Conservation (phyloP, 2,888 invertebrate species). For the Ganaspis brasiliensis region DNA sequence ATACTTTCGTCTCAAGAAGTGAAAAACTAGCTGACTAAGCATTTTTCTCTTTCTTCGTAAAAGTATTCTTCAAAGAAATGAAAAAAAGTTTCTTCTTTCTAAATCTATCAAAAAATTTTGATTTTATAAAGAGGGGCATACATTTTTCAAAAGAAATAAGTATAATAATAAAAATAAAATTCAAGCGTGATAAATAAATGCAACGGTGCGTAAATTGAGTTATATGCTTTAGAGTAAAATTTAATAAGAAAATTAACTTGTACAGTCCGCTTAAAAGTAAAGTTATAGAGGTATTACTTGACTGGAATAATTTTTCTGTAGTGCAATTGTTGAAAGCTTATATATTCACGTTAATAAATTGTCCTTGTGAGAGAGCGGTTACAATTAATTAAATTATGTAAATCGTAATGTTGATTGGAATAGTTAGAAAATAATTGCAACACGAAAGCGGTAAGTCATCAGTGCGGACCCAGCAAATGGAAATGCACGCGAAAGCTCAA, state of each 20-base stretch:
- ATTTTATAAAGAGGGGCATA: not conserved
- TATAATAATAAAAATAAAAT: not conserved
- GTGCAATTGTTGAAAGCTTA: not conserved
- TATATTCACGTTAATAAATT: not conserved
- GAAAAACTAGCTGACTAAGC: constrained; percentile 20
- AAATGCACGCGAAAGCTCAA: constrained; percentile 23
- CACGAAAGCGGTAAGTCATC: constrained; percentile 5
- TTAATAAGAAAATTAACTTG: too few relatives aligned
- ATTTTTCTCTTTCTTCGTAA: not conserved
- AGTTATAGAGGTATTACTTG: too few relatives aligned
- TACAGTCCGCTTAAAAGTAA: too few relatives aligned
- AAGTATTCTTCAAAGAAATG: not conserved
- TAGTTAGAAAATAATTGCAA: constrained; percentile 7
- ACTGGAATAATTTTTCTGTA: too few relatives aligned
- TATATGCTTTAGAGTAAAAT: too few relatives aligned
- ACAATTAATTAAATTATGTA: constrained; percentile 30
- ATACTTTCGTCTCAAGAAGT: constrained; percentile 26
- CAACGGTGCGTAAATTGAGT: too few relatives aligned
- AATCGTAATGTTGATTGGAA: constrained; percentile 2
- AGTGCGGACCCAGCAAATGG: not conserved
- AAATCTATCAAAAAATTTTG: not conserved
- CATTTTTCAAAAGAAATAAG: too few relatives aligned
- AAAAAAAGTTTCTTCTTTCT: not conserved
- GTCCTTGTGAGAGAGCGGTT: not conserved
- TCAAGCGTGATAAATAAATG: not conserved